A percentile compares a stretch with the other conserved stretches of the same genome.
Evolutionary conservation across 2,888 invertebrate genomes (phyloP).

Genomic region (Metacarcinus magister): DNA sequence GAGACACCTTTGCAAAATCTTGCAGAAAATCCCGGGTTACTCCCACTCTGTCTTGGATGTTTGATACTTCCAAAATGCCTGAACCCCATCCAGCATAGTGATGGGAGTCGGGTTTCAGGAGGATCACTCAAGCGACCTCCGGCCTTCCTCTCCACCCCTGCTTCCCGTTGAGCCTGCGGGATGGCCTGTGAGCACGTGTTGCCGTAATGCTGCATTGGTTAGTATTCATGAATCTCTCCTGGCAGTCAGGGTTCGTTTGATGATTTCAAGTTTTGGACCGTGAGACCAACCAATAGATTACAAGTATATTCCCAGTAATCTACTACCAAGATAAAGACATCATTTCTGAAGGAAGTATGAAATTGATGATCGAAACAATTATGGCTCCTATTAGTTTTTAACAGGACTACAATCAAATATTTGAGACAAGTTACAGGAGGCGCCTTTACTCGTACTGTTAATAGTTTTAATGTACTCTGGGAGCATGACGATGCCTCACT

Average conservation of each 20-base stretch:
- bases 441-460: neutral
- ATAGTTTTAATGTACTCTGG: neutral
- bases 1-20: conserved; percentile 37
- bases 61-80: neutral
- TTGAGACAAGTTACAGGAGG: neutral
- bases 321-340: too few relatives aligned
- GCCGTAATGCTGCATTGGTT: neutral
- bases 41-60: neutral
- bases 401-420: neutral
- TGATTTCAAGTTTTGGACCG: neutral
- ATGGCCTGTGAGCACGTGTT: neutral
- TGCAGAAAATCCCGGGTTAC: neutral
- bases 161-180: neutral
- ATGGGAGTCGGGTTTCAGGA: neutral
- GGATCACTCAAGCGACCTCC: neutral
- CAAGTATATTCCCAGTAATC: too few relatives aligned
- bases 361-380: neutral
- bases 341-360: too few relatives aligned
- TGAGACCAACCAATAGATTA: neutral
- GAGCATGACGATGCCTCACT: neutral
- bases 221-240: conserved; percentile 16
- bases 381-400: neutral
- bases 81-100: neutral
- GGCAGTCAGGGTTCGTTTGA: neutral
- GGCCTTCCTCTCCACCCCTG: neutral